These are phyloP conservation scores for Lucilia sericata DNA, from an alignment of 1,140 invertebrate species.

Conservation along the genomic window DNA sequence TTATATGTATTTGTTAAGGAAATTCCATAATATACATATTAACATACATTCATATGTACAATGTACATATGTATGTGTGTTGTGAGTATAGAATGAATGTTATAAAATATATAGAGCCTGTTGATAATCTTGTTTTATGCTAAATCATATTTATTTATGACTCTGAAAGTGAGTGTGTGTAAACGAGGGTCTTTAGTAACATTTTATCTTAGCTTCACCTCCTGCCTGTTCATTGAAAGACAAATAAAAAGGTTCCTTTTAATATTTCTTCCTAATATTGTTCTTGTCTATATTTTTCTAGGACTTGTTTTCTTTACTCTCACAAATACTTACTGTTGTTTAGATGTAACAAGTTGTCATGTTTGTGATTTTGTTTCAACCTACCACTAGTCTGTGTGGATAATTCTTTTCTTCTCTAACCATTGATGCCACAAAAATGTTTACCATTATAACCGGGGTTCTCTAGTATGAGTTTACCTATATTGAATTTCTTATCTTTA, in stretches of 20 bases:
- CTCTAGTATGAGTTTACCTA: no score
- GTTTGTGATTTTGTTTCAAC: background rate
- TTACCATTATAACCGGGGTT: no score
- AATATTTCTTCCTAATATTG: background rate
- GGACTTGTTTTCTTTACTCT: background rate
- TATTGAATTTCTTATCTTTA: background rate
- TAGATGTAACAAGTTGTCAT: background rate
- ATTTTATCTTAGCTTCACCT: background rate
- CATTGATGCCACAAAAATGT: background rate
- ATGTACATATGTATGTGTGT: background rate
- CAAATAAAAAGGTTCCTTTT: background rate
- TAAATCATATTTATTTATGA: slow-evolving; percentile 36
- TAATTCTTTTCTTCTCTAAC: background rate
- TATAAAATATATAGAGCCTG: background rate
- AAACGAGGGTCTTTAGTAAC: no score
- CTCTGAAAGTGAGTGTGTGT: background rate
- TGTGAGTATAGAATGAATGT: background rate
- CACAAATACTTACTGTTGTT: background rate
- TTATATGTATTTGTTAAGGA: background rate
- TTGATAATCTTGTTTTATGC: slow-evolving; percentile 36
- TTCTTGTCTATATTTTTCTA: background rate
- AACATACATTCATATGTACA: background rate
- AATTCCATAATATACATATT: background rate
- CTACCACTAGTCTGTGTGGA: no score
- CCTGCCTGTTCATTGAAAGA: background rate